phyloP scores from a whole-genome alignment of 2,888 invertebrate genomes.

The Synergus itoensis region DNA sequence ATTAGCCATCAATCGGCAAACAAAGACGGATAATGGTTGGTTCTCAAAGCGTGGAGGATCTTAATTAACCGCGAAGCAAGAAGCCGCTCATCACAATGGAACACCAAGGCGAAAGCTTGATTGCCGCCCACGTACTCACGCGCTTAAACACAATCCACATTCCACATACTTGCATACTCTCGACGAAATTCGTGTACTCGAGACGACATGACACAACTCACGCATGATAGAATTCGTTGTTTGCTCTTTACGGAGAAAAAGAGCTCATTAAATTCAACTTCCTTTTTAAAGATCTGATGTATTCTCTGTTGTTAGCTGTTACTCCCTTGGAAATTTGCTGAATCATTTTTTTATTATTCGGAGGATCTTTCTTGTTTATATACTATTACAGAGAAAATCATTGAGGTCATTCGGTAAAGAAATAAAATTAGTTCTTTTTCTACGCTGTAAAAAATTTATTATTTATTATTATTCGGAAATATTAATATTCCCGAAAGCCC shows the following conservation, averaged over 20 bases:
- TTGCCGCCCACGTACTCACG: slow-evolving; percentile 62
- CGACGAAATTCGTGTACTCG: slow-evolving; percentile 1
- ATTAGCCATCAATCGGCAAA: slow-evolving; percentile 61
- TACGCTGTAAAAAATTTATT: no score
- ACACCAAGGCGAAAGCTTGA: slow-evolving; percentile 53
- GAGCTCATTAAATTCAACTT: slow-evolving; percentile 24
- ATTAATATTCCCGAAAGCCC: no score
- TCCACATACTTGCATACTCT: slow-evolving; percentile 35
- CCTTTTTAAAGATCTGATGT: not conserved
- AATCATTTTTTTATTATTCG: not conserved
- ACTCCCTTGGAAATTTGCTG: no score
- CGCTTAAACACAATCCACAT: slow-evolving; percentile 1
- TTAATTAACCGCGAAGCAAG: slow-evolving; percentile 67
- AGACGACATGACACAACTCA: slow-evolving; percentile 10
- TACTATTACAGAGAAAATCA: not conserved
- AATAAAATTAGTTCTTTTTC: no score
- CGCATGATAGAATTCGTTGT: slow-evolving; percentile 14
- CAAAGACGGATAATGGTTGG: slow-evolving; percentile 56
- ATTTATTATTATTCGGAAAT: no score
- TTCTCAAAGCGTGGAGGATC: slow-evolving; percentile 56
- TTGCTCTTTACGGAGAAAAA: slow-evolving; percentile 4
- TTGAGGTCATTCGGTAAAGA: not conserved
- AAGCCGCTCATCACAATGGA: slow-evolving; percentile 61
- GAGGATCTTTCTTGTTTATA: not conserved
- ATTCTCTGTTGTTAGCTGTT: not conserved